Evolutionary conservation across 1,140 invertebrate species (phyloP).

Genomic region (Macrocentrus cingulum): DNA sequence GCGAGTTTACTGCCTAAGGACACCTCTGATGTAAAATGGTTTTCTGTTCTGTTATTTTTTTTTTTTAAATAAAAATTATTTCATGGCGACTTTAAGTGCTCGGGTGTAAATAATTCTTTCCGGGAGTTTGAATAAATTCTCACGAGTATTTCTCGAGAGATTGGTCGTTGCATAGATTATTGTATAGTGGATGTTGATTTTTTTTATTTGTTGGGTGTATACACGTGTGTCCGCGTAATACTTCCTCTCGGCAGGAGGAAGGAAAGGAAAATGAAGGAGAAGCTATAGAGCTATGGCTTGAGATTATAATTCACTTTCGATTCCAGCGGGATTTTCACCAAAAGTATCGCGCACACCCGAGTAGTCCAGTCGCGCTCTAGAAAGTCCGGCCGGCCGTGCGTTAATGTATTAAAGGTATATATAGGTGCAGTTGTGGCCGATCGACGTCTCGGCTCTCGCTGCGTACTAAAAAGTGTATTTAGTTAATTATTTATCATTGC

Average conservation of each 20-base stretch:
- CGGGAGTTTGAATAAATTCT: not conserved
- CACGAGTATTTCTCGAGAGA: constrained; percentile 3
- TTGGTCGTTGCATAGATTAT: constrained; percentile 2
- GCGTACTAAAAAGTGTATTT: too few species aligned
- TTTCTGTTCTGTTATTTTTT: too few species aligned
- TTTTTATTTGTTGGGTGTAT: constrained; percentile 1
- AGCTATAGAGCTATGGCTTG: not conserved
- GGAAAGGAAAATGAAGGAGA: constrained; percentile 25
- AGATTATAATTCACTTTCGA: constrained; percentile 32
- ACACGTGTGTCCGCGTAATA: constrained; percentile 14
- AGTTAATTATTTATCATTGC: too few species aligned
- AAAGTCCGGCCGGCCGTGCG: constrained; percentile 22
- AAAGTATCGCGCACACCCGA: constrained; percentile 18
- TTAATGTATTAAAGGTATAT: constrained; percentile 13
- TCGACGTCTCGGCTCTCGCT: constrained; percentile 9
- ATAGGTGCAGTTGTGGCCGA: constrained; percentile 7
- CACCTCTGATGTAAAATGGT: too few species aligned
- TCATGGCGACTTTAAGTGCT: too few species aligned
- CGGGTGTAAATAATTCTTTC: too few species aligned
- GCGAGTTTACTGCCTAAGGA: too few species aligned
- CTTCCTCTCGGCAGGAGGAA: not conserved
- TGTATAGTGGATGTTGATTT: not conserved
- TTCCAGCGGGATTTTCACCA: constrained; percentile 30
- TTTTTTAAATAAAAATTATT: too few species aligned
- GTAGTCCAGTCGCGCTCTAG: constrained; percentile 24